A percentile compares a stretch with the other conserved stretches of the same genome.
These are phyloP conservation scores for Apotomis turbidana DNA, from an alignment of 2,888 invertebrate genomes.

Conservation along the genomic window DNA sequence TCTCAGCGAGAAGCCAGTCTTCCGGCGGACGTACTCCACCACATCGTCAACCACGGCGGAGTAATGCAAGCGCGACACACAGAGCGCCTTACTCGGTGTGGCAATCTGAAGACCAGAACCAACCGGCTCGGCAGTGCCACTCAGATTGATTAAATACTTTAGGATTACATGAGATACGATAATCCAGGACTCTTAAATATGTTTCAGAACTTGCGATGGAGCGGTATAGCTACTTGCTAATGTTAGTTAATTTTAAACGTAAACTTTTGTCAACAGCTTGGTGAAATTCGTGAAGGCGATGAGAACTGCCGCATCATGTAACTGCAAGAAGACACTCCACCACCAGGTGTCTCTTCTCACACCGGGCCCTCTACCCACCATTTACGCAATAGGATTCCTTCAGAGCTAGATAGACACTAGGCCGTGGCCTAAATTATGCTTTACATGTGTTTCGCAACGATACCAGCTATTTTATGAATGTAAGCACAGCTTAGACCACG, in stretches of 20 bases:
- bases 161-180: no score
- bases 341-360: slow-evolving; percentile 43
- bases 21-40: no score
- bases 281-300: slow-evolving; percentile 74
- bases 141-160: no score
- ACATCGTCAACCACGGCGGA: no score
- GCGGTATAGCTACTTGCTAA: no score
- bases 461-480: not conserved
- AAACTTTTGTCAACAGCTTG: slow-evolving; percentile 56
- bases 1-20: no score
- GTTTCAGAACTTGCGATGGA: no score
- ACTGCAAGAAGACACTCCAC: slow-evolving; percentile 44
- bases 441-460: not conserved
- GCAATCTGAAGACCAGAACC: no score
- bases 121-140: no score
- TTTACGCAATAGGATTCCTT: slow-evolving; percentile 28
- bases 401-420: slow-evolving; percentile 7
- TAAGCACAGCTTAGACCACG: slow-evolving; percentile 21
- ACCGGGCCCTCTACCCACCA: slow-evolving; percentile 35
- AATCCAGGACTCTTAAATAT: no score
- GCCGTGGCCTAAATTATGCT: slow-evolving; percentile 28
- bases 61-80: no score
- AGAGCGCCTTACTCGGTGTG: no score
- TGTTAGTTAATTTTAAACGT: slow-evolving; percentile 13
- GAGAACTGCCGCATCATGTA: slow-evolving; percentile 79